Conservation (phyloP, 2,888 invertebrate genomes). For the Caenorhabditis parvicauda region DNA sequence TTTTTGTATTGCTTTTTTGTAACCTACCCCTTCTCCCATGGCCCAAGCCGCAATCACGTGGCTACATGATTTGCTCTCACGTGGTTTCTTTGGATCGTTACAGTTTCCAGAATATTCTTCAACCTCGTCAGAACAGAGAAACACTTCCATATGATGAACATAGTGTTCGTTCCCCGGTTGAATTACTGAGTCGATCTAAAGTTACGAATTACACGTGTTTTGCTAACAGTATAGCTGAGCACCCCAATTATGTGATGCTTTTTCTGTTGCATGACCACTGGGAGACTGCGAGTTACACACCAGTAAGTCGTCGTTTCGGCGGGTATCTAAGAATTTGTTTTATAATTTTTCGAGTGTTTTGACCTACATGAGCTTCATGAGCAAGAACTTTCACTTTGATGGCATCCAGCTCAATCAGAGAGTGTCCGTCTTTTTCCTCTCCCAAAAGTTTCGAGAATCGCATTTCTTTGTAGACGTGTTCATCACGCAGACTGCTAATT, state of each 20-base stretch:
- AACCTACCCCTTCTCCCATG: conserved; percentile 79
- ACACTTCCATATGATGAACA: conserved; percentile 95
- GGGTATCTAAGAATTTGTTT: conserved; percentile 70
- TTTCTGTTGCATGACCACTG: conserved; percentile 69
- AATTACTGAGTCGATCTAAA: conserved; percentile 82
- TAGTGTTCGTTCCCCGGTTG: conserved; percentile 78
- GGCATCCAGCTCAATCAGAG: background rate
- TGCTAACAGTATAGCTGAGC: background rate
- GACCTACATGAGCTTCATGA: background rate
- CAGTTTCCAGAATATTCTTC: conserved; percentile 74
- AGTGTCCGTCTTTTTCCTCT: background rate
- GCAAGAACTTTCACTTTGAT: background rate
- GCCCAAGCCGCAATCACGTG: conserved; percentile 94
- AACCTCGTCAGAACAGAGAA: conserved; percentile 30
- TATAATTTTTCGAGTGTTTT: background rate
- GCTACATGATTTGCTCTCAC: conserved; percentile 76
- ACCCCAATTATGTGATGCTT: conserved; percentile 73
- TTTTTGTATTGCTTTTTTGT: background rate
- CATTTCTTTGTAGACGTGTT: conserved; percentile 1
- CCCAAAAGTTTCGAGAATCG: background rate
- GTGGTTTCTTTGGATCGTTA: conserved; percentile 74
- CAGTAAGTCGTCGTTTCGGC: conserved; percentile 89
- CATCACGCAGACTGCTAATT: conserved; percentile 8
- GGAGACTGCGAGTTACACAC: conserved; percentile 83
- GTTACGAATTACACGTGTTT: background rate